Conservation (phyloP, 2,888 invertebrate genomes). For the Dioctria rufipes region DNA sequence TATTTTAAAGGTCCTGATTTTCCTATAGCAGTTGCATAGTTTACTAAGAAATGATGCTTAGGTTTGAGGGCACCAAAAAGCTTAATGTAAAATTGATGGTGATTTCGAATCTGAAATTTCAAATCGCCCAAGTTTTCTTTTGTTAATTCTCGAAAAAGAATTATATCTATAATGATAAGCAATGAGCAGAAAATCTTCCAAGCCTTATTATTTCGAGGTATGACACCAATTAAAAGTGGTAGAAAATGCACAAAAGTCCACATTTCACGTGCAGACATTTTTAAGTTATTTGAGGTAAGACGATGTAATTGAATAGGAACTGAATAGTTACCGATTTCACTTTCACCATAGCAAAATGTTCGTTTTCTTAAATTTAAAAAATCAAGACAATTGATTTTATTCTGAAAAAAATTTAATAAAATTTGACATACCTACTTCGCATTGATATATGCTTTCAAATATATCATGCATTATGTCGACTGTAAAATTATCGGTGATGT, state of each 20-base stretch:
- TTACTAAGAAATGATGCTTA: slow-evolving; percentile 42
- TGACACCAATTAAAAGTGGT: slow-evolving; percentile 15
- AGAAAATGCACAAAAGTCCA: slow-evolving; percentile 22
- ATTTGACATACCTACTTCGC: slow-evolving; percentile 39
- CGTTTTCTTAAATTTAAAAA: slow-evolving; percentile 45
- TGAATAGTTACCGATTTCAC: slow-evolving; percentile 8
- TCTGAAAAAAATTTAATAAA: slow-evolving; percentile 34
- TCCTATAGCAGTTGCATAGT: too few relatives aligned
- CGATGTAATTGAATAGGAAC: slow-evolving; percentile 1
- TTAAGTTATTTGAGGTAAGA: slow-evolving; percentile 21
- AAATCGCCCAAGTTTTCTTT: not conserved
- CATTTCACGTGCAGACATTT: slow-evolving; percentile 35
- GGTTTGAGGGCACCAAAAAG: slow-evolving; percentile 35
- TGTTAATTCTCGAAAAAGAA: slow-evolving; percentile 3
- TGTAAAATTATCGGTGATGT: slow-evolving; percentile 36
- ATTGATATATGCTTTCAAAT: slow-evolving; percentile 51
- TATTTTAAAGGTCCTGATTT: too few relatives aligned
- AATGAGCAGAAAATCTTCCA: slow-evolving; percentile 23
- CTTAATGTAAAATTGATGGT: slow-evolving; percentile 16
- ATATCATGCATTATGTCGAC: slow-evolving; percentile 52
- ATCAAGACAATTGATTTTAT: slow-evolving; percentile 28
- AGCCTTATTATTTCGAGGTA: slow-evolving; percentile 25
- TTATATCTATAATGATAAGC: not conserved
- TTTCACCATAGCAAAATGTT: slow-evolving; percentile 45
- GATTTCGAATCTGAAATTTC: not conserved